Evolutionary conservation across 2,113 vertebrate species (phyloP).

Genomic region (Channa maculata): DNA sequence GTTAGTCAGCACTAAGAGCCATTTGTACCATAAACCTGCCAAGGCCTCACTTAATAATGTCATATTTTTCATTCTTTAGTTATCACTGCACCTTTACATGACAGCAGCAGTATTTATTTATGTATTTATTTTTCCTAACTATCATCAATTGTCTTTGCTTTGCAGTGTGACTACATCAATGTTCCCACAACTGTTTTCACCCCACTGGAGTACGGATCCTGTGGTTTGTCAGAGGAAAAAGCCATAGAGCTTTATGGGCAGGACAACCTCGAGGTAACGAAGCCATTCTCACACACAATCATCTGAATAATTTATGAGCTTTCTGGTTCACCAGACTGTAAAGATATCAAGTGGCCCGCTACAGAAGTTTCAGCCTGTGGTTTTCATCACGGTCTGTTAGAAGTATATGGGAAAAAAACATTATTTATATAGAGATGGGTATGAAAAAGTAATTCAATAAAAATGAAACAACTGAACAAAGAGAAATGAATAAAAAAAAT

Average conservation of each 20-base stretch:
- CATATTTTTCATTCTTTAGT: not conserved
- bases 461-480: too few species aligned
- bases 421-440: too few species aligned
- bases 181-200: slow-evolving; percentile 97
- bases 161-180: slow-evolving; percentile 94
- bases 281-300: not conserved
- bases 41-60: not conserved
- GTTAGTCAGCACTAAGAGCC: slow-evolving; percentile 59
- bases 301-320: slow-evolving; percentile 10
- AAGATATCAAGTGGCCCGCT: not conserved
- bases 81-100: not conserved
- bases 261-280: slow-evolving; percentile 89
- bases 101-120: not conserved
- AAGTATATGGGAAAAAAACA: too few species aligned
- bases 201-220: slow-evolving; percentile 95
- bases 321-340: not conserved
- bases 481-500: too few species aligned
- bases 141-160: slow-evolving; percentile 36
- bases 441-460: too few species aligned
- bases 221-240: slow-evolving; percentile 91
- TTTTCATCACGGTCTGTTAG: too few species aligned
- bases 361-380: too few species aligned
- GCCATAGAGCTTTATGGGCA: slow-evolving; percentile 85
- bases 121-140: not conserved
- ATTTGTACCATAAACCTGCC: too few species aligned